A percentile compares a stretch with the other conserved stretches of the same genome.
Evolutionary conservation across 2,113 vertebrate species (phyloP).

Genomic region (Forbesichthys papilliferus): DNA sequence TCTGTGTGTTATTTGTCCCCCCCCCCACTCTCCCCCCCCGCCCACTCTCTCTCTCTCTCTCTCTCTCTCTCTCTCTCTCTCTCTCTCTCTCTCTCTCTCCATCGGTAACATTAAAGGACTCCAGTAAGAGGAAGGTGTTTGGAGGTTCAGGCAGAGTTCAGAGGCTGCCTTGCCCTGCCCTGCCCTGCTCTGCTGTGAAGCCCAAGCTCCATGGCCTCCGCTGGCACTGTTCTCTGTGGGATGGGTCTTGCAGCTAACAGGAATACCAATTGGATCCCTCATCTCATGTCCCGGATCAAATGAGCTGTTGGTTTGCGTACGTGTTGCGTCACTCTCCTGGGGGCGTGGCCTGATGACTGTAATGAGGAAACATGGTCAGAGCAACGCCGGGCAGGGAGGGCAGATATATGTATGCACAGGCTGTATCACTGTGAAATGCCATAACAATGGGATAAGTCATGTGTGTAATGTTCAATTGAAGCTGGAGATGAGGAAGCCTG

Average conservation of each 20-base stretch:
- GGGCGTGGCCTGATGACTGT: not conserved
- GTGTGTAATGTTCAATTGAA: conserved; percentile 53
- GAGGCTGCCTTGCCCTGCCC: conserved; percentile 15
- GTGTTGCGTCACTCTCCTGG: conserved; percentile 14
- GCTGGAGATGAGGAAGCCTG: conserved; percentile 23
- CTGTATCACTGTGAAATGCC: conserved; percentile 46
- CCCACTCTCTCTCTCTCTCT: conserved; percentile 16
- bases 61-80: not conserved
- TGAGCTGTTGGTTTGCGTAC: conserved; percentile 29
- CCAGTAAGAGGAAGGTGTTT: conserved; percentile 63
- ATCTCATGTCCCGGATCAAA: conserved; percentile 55
- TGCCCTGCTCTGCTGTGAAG: conserved; percentile 33
- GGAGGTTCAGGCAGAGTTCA: conserved; percentile 68
- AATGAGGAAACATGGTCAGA: conserved; percentile 29
- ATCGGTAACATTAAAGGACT: conserved; percentile 17
- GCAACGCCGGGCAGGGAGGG: conserved; percentile 15
- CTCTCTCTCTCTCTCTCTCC: conserved; percentile 7
- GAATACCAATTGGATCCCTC: conserved; percentile 40
- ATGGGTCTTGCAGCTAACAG: conserved; percentile 50
- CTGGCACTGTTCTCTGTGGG: conserved; percentile 47
- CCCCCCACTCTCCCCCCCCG: too few relatives aligned
- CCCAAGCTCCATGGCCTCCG: conserved; percentile 50
- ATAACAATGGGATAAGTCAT: conserved; percentile 52
- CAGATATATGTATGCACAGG: conserved; percentile 39
- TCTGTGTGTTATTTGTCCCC: too few relatives aligned